Percentiles rank a stretch among this genome's conserved stretches.
Conservation (phyloP, 2,797 vertebrate species). For the Poecilia velifera region DNA sequence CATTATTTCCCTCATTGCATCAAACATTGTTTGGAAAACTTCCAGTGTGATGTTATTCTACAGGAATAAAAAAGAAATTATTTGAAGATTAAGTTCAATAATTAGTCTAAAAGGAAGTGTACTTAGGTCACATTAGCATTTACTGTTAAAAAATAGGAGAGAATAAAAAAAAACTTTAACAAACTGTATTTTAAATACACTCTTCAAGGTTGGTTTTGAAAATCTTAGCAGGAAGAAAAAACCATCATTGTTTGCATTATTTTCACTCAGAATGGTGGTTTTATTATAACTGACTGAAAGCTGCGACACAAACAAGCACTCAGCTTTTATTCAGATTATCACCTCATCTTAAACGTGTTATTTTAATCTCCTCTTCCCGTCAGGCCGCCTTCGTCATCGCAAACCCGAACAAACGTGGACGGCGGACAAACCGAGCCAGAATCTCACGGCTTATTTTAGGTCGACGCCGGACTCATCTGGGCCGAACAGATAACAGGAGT, state of each 20-base stretch:
- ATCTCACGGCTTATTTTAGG: neutral
- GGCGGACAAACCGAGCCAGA: neutral
- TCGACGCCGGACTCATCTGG: neutral
- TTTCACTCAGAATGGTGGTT: neutral
- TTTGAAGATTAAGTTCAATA: neutral
- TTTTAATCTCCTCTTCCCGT: neutral
- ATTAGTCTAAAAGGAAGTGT: neutral
- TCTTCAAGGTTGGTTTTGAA: neutral
- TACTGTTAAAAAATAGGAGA: neutral
- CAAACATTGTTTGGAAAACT: neutral
- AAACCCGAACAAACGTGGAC: neutral
- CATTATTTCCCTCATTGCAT: neutral
- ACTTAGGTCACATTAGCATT: neutral
- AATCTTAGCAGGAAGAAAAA: no score
- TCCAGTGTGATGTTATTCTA: neutral
- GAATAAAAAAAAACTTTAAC: neutral
- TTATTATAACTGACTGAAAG: neutral
- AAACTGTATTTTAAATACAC: neutral
- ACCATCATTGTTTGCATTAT: neutral
- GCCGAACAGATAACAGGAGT: neutral
- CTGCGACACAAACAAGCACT: neutral
- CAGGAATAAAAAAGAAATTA: neutral
- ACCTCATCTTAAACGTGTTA: neutral
- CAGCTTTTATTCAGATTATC: neutral
- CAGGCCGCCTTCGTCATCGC: neutral